Evolutionary conservation across 2,113 vertebrate species (phyloP), one percentile per base, ranked within the genome.

Genomic region (Ophthalmolycus amberensis): DNA sequence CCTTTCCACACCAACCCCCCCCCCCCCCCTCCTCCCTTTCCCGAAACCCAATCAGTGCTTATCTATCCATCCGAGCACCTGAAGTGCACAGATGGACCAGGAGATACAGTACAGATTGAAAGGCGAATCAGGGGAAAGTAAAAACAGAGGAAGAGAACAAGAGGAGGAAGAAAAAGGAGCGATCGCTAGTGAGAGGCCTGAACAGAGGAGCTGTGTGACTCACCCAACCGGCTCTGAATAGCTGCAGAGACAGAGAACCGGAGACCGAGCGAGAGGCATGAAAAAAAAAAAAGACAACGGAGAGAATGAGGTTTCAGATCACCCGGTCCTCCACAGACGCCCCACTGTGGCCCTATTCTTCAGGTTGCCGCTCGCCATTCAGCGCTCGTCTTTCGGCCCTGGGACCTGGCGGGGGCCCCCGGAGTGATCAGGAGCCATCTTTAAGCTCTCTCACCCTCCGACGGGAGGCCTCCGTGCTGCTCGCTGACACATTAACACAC

Each of bases 231-330:
- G 72, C 72, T 75, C 78, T 87, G 86, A 91, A 90, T 86, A 86
- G 89, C 88, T 82, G 78, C 75, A 78, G 72, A 90, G 76, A 91
- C 58, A 87, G 68, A 79, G 68, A 88, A 81, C 64, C n/a, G 68
- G 82, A 76, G 82, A 71, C 67, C 11, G 38, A 83, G 76, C 48
- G 9, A 76, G 72, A 77, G 74, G 71, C 75, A 84, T 83, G 66
- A 70, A 83, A 88, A 87, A 58, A 74, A 74, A 77, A 82, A 88
- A 87, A 56, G 77, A 88, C 75, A 72, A 87, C 56, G 15, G 58
- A 70, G 72, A 85, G 85, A 88, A 88, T 72, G 75, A 73, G 84
- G 90, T 90, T 90, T 93, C 90, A 77, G 84, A 83, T 91, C 89
- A 78, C 87, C 59, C 65, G 3, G 81, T 85, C 85, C 75, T 77